Conservation (phyloP, 2,797 vertebrate genomes). For the Sylvilagus floridanus region DNA sequence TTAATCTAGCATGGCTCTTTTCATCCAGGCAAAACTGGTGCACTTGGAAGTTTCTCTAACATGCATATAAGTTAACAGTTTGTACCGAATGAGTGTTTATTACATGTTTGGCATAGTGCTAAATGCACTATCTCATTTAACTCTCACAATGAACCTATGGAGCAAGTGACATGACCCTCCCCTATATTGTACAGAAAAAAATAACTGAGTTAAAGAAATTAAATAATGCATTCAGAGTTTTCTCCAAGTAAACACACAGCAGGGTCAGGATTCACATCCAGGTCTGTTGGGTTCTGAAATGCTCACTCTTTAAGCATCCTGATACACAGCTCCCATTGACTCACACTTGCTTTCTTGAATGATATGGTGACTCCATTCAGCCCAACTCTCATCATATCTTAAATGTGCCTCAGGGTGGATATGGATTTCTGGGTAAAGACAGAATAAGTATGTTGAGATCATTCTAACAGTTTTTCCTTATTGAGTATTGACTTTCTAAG, state of each 20-base stretch:
- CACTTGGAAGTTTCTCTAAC: slow-evolving; percentile 15
- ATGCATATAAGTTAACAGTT: background rate
- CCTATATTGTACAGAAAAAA: background rate
- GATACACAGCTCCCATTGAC: background rate
- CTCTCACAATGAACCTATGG: background rate
- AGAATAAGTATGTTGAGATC: background rate
- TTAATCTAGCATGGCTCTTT: slow-evolving; percentile 27
- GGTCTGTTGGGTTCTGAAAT: background rate
- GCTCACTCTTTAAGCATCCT: background rate
- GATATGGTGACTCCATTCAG: slow-evolving; percentile 1
- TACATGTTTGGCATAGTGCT: background rate
- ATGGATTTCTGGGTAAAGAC: slow-evolving; percentile 49
- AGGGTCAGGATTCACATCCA: background rate
- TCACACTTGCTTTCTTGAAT: slow-evolving; percentile 20
- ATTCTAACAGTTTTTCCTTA: slow-evolving; percentile 53
- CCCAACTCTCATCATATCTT: background rate
- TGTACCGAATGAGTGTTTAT: background rate
- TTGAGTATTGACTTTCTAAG: slow-evolving; percentile 29
- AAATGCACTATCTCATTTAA: slow-evolving; percentile 47
- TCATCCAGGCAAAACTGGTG: background rate
- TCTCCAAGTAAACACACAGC: background rate
- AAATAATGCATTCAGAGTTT: background rate
- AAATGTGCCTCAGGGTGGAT: background rate
- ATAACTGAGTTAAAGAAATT: slow-evolving; percentile 21
- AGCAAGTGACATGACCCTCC: background rate